Base-by-base conservation (phyloP, 2,113 vertebrate genomes). In the Hiodon tergisus region DNA sequence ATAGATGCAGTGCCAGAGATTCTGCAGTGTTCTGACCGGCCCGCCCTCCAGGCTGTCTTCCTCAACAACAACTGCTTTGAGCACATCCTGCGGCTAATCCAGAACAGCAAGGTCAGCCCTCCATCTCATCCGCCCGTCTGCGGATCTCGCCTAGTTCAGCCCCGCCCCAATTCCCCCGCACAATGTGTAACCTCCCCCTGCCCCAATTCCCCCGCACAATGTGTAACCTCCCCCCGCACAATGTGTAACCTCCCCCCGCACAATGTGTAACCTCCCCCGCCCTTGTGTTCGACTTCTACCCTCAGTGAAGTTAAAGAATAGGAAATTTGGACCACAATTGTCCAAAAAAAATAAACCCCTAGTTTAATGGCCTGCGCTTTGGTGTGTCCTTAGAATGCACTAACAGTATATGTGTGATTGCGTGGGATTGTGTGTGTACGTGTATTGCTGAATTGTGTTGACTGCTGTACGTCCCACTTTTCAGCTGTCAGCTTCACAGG, bases 61-160 rank as follows among this genome's bases (percentile, higher is more conserved):
- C 96, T 99, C 71, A 98, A 96, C 91, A 99, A 97, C 87, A 98
- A 99, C 86, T 99, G 97, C 88, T 99, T 98, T 4, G 97, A 99
- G 82, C 97, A 99, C 86, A 96, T 99, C 83, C 94, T 94, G 59
- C 89, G 96, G 11, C 94, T 99, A 73, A 93, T 98, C 80, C 97
- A 98, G 76, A 98, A 98, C 91, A 98, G 96, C 92, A 98, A 97
- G 96, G 97, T 99, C 82, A 54, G 87, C 1, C 3, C 17, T 16
- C 7, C 65, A 9, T 6, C 48, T 53, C 54, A 31, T 16, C 10
- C n/a, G 59, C 16, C 59, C 9, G 51, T 10, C 31, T 69, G 46
- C 51, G 9, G 51, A 53, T 16, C 51, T 70, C 67, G 55, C 51
- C 54, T 50, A 55, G 17, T 76, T 59, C 50, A n/a, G 59, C 50